A percentile compares a stretch with the other conserved stretches of the same genome.
Evolutionary conservation across 23 tunicate species (phyloP).

Genomic region (Phallusia fumigata): DNA sequence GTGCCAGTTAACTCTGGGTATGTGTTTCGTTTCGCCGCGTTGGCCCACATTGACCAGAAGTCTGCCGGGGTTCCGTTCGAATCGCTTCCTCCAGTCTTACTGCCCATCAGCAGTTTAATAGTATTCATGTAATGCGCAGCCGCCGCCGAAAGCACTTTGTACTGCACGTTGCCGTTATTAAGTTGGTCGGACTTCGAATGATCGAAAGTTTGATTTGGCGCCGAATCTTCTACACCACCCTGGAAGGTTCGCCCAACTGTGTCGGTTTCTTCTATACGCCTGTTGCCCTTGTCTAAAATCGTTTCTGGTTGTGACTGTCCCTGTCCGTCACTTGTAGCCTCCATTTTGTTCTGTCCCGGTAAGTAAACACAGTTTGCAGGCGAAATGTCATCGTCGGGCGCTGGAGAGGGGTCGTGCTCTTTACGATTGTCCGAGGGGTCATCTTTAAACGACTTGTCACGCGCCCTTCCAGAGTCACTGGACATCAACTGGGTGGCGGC

Average conservation of each 20-base stretch:
- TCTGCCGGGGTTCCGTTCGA: background rate
- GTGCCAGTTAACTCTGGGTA: background rate
- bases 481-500: slow-evolving; percentile 5
- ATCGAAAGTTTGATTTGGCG: background rate
- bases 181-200: background rate
- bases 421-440: background rate
- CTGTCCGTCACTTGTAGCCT: background rate
- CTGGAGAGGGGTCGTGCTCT: background rate
- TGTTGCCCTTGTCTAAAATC: background rate
- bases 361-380: background rate
- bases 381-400: background rate
- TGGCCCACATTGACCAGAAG: background rate
- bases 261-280: background rate
- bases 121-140: slow-evolving; percentile 9
- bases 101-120: background rate
- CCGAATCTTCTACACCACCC: background rate
- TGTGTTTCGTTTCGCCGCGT: background rate
- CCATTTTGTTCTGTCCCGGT: background rate
- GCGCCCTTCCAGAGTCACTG: background rate
- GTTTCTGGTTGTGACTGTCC: background rate
- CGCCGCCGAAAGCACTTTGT: background rate
- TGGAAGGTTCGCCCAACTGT: background rate
- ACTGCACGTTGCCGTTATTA: background rate
- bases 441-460: too few relatives aligned
- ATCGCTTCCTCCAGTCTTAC: background rate